A percentile compares a stretch with the other conserved stretches of the same genome.
Conservation (phyloP, 1,140 invertebrate species). For the Sarcophaga peregrina region DNA sequence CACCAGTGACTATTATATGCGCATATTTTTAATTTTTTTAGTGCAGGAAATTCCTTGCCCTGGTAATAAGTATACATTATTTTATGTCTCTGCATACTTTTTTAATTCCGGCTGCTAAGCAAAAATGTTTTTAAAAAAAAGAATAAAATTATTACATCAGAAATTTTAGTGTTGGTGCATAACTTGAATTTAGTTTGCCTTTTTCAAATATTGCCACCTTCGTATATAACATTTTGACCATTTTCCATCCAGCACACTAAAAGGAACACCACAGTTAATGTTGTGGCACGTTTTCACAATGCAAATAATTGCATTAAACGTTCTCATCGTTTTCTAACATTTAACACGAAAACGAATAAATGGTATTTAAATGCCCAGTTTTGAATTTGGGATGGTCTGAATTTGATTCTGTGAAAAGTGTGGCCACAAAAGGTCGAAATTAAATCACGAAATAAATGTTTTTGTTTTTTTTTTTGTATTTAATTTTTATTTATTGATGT, state of each 20-base stretch:
- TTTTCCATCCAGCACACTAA: neutral
- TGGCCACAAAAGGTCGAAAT: slow-evolving; percentile 66
- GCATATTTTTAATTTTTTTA: too few species aligned
- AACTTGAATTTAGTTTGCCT: neutral
- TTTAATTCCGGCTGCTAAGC: too few species aligned
- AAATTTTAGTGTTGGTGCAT: too few species aligned
- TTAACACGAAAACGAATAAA: slow-evolving; percentile 9
- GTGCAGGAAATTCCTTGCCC: too few species aligned
- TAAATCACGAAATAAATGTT: slow-evolving; percentile 66
- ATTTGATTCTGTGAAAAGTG: slow-evolving; percentile 49
- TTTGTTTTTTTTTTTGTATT: slow-evolving; percentile 11
- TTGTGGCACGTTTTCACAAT: slow-evolving; percentile 7
- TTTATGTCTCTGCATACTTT: too few species aligned
- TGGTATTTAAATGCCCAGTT: slow-evolving; percentile 22
- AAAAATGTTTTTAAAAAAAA: too few species aligned
- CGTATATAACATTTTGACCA: slow-evolving; percentile 12
- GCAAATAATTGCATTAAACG: slow-evolving; percentile 21
- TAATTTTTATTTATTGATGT: too few species aligned
- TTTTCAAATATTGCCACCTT: slow-evolving; percentile 33
- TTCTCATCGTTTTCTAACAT: slow-evolving; percentile 12
- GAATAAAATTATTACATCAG: too few species aligned
- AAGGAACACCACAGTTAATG: neutral
- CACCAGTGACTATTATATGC: too few species aligned
- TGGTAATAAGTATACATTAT: too few species aligned
- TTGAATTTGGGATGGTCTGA: slow-evolving; percentile 26